A percentile compares a stretch with the other conserved stretches of the same genome.
These are phyloP conservation scores for Tetragonisca angustula DNA, from an alignment of 2,888 invertebrate species.

Conservation along the genomic window DNA sequence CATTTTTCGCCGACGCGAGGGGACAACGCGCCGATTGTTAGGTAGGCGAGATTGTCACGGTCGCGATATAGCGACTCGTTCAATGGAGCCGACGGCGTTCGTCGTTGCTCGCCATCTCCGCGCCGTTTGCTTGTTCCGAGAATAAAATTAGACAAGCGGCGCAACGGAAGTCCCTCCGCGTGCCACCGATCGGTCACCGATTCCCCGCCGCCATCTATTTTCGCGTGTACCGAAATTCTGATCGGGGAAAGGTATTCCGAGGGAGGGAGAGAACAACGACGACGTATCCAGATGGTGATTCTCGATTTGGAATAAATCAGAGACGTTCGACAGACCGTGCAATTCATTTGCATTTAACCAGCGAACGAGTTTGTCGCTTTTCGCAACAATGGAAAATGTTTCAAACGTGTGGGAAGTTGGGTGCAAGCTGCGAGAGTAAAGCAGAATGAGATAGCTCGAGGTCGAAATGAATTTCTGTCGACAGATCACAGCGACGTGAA, in stretches of 20 bases:
- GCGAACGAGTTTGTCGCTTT: too few species aligned
- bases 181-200: neutral
- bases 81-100: conserved; percentile 54
- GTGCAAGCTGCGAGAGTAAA: too few species aligned
- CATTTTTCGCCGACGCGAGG: conserved; percentile 57
- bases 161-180: conserved; percentile 16
- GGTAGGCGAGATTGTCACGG: conserved; percentile 6
- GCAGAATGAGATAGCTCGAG: too few species aligned
- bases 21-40: conserved; percentile 44
- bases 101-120: conserved; percentile 26
- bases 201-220: conserved; percentile 11
- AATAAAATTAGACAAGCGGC: conserved; percentile 29
- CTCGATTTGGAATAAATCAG: neutral
- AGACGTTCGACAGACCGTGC: neutral
- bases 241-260: neutral
- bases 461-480: too few species aligned
- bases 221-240: conserved; percentile 1
- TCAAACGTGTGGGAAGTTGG: too few species aligned
- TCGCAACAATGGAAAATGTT: too few species aligned
- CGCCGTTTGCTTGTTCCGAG: neutral
- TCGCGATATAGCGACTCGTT: conserved; percentile 18
- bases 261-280: too few species aligned
- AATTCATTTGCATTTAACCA: too few species aligned
- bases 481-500: too few species aligned
- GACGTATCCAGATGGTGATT: neutral